These are phyloP conservation scores for Oasisia sp. DNA, from an alignment of 2,888 invertebrate species.

Conservation along the genomic window DNA sequence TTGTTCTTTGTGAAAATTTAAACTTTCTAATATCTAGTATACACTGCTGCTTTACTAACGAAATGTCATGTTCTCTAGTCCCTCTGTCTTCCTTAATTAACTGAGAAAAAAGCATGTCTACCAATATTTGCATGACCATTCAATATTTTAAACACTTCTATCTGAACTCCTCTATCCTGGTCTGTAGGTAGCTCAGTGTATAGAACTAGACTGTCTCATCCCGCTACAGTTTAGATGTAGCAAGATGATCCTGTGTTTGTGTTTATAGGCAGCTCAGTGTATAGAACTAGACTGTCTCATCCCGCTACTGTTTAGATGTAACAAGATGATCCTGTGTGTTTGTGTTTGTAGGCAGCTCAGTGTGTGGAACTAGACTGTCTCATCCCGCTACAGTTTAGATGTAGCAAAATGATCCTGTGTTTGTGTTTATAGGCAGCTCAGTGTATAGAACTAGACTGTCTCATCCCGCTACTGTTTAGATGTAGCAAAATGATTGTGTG, in stretches of 20 bases:
- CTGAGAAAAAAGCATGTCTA: no score
- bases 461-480: constrained; percentile 82
- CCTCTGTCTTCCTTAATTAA: no score
- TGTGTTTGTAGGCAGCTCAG: constrained; percentile 85
- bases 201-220: constrained; percentile 74
- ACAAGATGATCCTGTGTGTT: constrained; percentile 83
- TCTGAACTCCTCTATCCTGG: constrained; percentile 66
- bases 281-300: constrained; percentile 84
- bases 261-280: constrained; percentile 81
- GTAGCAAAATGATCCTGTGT: constrained; percentile 69
- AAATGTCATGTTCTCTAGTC: no score
- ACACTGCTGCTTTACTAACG: no score
- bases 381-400: constrained; percentile 80
- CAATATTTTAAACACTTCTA: no score
- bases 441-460: constrained; percentile 83
- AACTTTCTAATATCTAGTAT: no score
- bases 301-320: constrained; percentile 80
- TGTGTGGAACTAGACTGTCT: constrained; percentile 71
- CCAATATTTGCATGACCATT: no score
- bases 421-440: constrained; percentile 82
- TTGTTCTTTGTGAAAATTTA: no score
- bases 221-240: constrained; percentile 81
- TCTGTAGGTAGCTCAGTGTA: constrained; percentile 72
- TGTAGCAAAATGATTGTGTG: constrained; percentile 82
- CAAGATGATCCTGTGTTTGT: constrained; percentile 70